Percentiles rank a stretch among this genome's conserved stretches.
phyloP scores from a whole-genome alignment of 2,113 vertebrate genomes.

The Scophthalmus maximus region DNA sequence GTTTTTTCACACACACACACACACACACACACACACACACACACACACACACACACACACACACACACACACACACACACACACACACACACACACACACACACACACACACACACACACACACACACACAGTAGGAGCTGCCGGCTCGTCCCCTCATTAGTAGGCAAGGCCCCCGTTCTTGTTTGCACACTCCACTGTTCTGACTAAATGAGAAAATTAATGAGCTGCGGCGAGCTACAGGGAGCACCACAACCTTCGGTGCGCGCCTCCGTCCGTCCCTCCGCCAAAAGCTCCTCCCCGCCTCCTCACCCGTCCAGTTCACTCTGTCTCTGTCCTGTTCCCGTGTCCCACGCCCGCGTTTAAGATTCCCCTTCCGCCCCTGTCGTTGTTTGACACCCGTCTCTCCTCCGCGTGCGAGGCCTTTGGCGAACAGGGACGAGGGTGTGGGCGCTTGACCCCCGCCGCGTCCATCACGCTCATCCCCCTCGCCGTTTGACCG shows the following conservation, averaged over 20 bases:
- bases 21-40: neutral
- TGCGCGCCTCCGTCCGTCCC: neutral
- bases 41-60: neutral
- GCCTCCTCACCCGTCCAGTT: constrained; percentile 3
- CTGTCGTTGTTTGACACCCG: constrained; percentile 35
- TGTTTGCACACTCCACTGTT: constrained; percentile 77
- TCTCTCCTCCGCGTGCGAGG: neutral
- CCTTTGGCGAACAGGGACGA: constrained; percentile 43
- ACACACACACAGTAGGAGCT: constrained; percentile 25
- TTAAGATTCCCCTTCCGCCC: neutral
- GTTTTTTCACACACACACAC: constrained; percentile 2
- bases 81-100: neutral
- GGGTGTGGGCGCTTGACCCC: constrained; percentile 25
- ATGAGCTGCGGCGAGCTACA: constrained; percentile 69
- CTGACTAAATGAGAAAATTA: constrained; percentile 81
- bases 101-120: constrained; percentile 20
- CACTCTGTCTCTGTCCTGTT: constrained; percentile 30
- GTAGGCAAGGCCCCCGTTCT: constrained; percentile 65
- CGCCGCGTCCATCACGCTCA: neutral
- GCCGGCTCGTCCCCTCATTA: constrained; percentile 65
- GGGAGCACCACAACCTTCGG: constrained; percentile 65
- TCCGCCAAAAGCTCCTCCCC: neutral
- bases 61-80: neutral
- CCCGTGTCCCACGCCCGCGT: constrained; percentile 3
- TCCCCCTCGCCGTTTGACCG: neutral